Percentiles rank a stretch among this genome's conserved stretches.
phyloP scores from a whole-genome alignment of 2,797 vertebrate genomes.

The Hylomyscus alleni region DNA sequence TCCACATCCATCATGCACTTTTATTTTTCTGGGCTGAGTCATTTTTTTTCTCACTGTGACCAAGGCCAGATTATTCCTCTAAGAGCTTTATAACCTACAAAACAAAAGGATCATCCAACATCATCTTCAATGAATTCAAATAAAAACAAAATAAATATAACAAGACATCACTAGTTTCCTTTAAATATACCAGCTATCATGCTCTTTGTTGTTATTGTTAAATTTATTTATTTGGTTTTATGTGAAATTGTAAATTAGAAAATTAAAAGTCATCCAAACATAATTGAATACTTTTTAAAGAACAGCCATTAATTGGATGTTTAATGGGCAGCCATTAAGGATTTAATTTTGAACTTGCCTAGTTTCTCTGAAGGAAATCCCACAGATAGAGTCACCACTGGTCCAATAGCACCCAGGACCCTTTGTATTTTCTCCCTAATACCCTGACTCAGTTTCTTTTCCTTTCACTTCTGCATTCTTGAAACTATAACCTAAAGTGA shows the following conservation, averaged over 20 bases:
- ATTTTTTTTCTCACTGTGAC: conserved; percentile 39
- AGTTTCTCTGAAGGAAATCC: neutral
- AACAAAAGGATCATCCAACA: neutral
- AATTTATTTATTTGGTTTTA: neutral
- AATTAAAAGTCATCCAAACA: conserved; percentile 5
- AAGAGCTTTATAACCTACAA: conserved; percentile 25
- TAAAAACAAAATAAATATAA: conserved; percentile 48
- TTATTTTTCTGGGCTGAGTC: conserved; percentile 39
- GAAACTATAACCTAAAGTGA: neutral
- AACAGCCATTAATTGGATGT: neutral
- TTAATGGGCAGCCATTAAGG: neutral
- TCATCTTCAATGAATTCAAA: conserved; percentile 37
- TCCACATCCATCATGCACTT: neutral
- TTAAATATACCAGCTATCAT: neutral
- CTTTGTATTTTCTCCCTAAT: neutral
- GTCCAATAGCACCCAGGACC: no score
- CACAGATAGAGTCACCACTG: neutral
- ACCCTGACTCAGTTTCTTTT: neutral
- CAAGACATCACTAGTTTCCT: conserved; percentile 22
- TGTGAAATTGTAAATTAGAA: conserved; percentile 2
- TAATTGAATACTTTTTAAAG: neutral
- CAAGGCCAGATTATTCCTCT: conserved; percentile 5
- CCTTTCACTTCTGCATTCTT: neutral
- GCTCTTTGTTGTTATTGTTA: neutral
- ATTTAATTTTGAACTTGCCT: neutral